These are phyloP conservation scores for Chrysolina oricalcia DNA, from an alignment of 2,888 invertebrate genomes.

Conservation along the genomic window DNA sequence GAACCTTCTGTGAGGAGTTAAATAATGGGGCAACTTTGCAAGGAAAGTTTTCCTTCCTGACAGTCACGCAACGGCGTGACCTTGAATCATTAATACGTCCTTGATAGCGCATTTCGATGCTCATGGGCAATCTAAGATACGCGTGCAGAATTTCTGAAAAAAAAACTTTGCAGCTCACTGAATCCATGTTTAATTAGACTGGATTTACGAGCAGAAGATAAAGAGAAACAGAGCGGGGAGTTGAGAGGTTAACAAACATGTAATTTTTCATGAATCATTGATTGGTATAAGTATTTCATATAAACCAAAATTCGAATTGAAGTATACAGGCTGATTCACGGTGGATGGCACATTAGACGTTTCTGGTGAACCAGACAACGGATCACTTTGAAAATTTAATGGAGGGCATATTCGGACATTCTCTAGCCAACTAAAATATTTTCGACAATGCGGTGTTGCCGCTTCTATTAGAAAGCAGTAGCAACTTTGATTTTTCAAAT, in stretches of 20 bases:
- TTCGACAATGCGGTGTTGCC: too few relatives aligned
- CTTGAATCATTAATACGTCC: conserved; percentile 16
- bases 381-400: too few relatives aligned
- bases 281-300: too few relatives aligned
- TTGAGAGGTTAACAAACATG: not conserved
- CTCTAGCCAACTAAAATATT: too few relatives aligned
- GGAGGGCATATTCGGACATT: too few relatives aligned
- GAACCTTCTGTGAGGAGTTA: not conserved
- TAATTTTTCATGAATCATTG: not conserved
- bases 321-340: too few relatives aligned
- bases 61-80: not conserved
- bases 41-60: not conserved
- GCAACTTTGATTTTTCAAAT: too few relatives aligned
- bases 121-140: not conserved
- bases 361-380: too few relatives aligned
- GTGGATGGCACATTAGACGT: too few relatives aligned
- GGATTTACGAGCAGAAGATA: not conserved
- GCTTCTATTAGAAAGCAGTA: too few relatives aligned
- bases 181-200: not conserved
- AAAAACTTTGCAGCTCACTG: not conserved
- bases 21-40: conserved; percentile 11
- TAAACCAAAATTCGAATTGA: too few relatives aligned
- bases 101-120: not conserved
- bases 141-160: not conserved
- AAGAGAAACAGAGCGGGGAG: not conserved